Conservation (phyloP, 2,888 invertebrate species). For the Acleris emargana region DNA sequence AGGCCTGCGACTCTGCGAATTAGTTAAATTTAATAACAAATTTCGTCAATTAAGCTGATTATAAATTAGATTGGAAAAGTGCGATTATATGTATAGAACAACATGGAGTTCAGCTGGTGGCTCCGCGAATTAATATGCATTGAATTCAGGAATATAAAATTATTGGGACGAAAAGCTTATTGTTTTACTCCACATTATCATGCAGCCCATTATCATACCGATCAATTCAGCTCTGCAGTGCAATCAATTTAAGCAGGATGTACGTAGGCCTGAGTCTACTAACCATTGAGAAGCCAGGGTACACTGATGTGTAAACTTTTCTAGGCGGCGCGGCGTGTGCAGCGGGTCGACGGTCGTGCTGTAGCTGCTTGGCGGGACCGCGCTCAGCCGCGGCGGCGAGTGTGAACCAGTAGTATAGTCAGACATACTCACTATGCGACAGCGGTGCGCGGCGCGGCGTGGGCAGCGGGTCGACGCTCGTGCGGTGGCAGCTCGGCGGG, state of each 20-base stretch:
- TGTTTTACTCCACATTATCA: too few relatives aligned
- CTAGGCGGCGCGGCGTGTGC: slow-evolving; percentile 40
- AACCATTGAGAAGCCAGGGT: too few relatives aligned
- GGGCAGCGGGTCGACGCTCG: slow-evolving; percentile 62
- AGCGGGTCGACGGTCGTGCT: slow-evolving; percentile 65
- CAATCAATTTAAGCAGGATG: too few relatives aligned
- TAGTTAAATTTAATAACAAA: slow-evolving; percentile 19
- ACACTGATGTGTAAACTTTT: too few relatives aligned
- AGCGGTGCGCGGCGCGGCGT: slow-evolving; percentile 49
- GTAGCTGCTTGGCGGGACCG: slow-evolving; percentile 67
- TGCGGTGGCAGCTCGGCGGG: slow-evolving; percentile 64
- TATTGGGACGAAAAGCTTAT: too few relatives aligned
- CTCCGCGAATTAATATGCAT: too few relatives aligned
- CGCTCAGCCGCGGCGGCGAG: slow-evolving; percentile 66
- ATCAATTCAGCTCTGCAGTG: too few relatives aligned
- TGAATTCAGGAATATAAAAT: too few relatives aligned
- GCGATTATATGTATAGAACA: too few relatives aligned
- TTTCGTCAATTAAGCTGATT: neutral
- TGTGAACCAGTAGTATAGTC: slow-evolving; percentile 13
- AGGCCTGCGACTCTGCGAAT: slow-evolving; percentile 9
- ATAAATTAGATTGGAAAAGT: neutral
- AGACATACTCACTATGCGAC: slow-evolving; percentile 75
- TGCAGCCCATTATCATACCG: too few relatives aligned
- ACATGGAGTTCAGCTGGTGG: too few relatives aligned
- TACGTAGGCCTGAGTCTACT: too few relatives aligned